Evolutionary conservation across 2,888 invertebrate species (phyloP).

Genomic region (Ramazzottius varieornatus): DNA sequence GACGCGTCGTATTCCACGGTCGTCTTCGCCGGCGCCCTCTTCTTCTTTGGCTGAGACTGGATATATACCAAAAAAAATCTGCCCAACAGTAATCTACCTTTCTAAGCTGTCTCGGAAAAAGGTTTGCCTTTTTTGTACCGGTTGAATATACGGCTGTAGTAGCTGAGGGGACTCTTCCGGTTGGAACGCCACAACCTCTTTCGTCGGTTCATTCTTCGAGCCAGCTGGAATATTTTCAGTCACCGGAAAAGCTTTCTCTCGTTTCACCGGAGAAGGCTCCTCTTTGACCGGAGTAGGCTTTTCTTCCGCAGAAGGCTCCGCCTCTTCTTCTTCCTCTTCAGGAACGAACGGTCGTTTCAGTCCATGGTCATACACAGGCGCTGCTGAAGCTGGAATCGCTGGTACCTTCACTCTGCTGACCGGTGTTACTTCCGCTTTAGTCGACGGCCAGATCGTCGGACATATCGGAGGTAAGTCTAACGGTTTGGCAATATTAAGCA

Average conservation of each 20-base stretch:
- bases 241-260: not conserved
- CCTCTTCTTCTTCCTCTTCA: conserved; percentile 8
- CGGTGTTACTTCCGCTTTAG: not conserved
- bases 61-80: not conserved
- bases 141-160: not conserved
- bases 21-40: conserved; percentile 5
- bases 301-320: conserved; percentile 6
- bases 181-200: not conserved
- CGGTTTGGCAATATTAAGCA: conserved; percentile 38
- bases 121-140: no score
- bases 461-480: conserved; percentile 18
- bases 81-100: no score
- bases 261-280: not conserved
- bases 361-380: not conserved
- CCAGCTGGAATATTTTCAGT: no score
- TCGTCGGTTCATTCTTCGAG: no score
- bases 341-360: conserved; percentile 11
- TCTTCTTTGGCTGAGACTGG: conserved; percentile 5
- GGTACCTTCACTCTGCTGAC: not conserved
- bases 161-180: not conserved
- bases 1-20: conserved; percentile 12
- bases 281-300: conserved; percentile 3
- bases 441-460: not conserved
- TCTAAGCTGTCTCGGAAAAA: no score
- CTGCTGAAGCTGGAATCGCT: not conserved